These are phyloP conservation scores for Botrylloides violaceus DNA, from an alignment of 23 tunicate species.

Conservation along the genomic window DNA sequence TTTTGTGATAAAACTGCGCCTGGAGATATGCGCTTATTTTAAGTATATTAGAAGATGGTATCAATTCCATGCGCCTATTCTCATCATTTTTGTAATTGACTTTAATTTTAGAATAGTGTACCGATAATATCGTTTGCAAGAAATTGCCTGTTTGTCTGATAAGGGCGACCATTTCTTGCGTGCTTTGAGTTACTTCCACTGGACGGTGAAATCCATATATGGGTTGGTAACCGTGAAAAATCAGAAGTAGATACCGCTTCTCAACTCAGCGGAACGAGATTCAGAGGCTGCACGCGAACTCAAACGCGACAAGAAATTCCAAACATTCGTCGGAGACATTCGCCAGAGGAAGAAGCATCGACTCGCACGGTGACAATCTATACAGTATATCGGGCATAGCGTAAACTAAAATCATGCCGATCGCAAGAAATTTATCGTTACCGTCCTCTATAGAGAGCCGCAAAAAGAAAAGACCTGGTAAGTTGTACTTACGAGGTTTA, in stretches of 20 bases:
- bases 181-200: not conserved
- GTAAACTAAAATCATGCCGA: constrained; percentile 43
- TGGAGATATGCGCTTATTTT: too few species aligned
- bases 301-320: not conserved
- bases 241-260: not conserved
- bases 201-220: not conserved
- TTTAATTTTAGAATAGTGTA: not conserved
- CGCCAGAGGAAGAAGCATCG: not conserved
- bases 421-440: constrained; percentile 68
- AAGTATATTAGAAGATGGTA: not conserved
- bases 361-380: not conserved
- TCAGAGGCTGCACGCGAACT: not conserved
- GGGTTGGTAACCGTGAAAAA: not conserved
- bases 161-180: not conserved
- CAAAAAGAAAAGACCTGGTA: constrained; percentile 76
- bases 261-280: not conserved
- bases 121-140: not conserved
- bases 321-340: not conserved
- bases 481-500: too few species aligned
- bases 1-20: constrained; percentile 1
- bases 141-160: not conserved
- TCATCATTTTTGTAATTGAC: not conserved
- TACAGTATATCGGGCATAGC: not conserved
- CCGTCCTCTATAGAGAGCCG: constrained; percentile 82
- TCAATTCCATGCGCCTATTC: not conserved